phyloP scores from a whole-genome alignment of 2,797 vertebrate species.

The Tachyglossus aculeatus region DNA sequence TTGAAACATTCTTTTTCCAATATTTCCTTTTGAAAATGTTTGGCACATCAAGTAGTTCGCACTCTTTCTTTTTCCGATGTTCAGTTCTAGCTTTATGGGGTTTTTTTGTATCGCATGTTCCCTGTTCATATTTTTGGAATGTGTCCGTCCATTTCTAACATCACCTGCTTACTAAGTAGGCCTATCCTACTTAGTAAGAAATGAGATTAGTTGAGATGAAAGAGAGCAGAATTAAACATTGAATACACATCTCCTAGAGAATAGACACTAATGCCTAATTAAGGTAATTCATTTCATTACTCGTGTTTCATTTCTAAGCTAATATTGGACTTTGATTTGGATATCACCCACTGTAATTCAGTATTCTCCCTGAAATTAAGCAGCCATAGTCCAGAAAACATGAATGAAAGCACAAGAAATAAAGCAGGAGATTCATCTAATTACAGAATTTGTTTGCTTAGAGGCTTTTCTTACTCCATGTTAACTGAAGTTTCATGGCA shows the following conservation, averaged over 20 bases:
- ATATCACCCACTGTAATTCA: not conserved
- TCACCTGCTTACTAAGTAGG: conserved; percentile 24
- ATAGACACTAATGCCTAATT: conserved; percentile 8
- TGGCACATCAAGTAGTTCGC: conserved; percentile 25
- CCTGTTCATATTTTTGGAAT: conserved; percentile 21
- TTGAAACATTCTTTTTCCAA: conserved; percentile 30
- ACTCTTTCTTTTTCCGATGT: conserved; percentile 29
- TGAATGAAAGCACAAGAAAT: not conserved
- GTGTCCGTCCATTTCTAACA: conserved; percentile 3
- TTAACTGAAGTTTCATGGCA: too few species aligned
- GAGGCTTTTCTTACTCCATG: too few species aligned
- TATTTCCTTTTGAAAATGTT: conserved; percentile 28
- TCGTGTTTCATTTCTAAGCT: not conserved
- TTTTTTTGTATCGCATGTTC: conserved; percentile 29
- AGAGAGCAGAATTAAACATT: not conserved
- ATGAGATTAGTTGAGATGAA: too few species aligned
- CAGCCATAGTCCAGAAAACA: not conserved
- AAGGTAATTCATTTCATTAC: not conserved
- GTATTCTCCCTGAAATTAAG: not conserved
- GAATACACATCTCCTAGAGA: not conserved
- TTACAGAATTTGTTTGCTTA: too few species aligned
- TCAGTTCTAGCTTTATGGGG: not conserved
- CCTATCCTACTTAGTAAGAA: conserved; percentile 9
- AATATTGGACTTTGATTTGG: not conserved
- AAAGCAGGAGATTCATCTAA: too few species aligned